Evolutionary conservation across 2,797 vertebrate species (phyloP).

Genomic region (Saxicola maurus): DNA sequence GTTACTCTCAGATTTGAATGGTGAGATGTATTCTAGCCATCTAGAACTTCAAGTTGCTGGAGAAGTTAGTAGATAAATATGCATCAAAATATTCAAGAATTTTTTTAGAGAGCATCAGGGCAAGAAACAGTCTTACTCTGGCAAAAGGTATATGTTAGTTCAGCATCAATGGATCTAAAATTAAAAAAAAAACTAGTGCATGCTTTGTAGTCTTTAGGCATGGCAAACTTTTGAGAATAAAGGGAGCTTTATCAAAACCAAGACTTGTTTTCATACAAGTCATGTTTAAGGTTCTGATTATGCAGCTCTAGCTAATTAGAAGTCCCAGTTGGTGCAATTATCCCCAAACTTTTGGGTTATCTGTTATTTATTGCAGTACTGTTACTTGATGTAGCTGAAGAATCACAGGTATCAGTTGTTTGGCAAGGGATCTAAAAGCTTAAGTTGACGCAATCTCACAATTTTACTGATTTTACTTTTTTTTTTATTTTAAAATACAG

Average conservation of each 20-base stretch:
- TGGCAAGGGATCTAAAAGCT: neutral
- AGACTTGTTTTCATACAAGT: neutral
- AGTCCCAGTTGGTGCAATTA: neutral
- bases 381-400: neutral
- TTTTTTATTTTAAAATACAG: neutral
- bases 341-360: neutral
- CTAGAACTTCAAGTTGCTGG: neutral
- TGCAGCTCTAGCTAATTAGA: neutral
- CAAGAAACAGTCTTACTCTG: neutral
- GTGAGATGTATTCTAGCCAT: neutral
- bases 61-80: neutral
- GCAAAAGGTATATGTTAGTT: neutral
- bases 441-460: neutral
- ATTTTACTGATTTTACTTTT: neutral
- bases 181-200: neutral
- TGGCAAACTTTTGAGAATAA: neutral
- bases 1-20: neutral
- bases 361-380: neutral
- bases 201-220: neutral
- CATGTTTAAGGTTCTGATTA: neutral
- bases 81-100: neutral
- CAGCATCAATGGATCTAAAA: neutral
- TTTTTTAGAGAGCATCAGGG: neutral
- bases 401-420: neutral
- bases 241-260: neutral